Evolutionary conservation across 2,888 invertebrate genomes (phyloP).

Genomic region (Zhengitettix transpicula): DNA sequence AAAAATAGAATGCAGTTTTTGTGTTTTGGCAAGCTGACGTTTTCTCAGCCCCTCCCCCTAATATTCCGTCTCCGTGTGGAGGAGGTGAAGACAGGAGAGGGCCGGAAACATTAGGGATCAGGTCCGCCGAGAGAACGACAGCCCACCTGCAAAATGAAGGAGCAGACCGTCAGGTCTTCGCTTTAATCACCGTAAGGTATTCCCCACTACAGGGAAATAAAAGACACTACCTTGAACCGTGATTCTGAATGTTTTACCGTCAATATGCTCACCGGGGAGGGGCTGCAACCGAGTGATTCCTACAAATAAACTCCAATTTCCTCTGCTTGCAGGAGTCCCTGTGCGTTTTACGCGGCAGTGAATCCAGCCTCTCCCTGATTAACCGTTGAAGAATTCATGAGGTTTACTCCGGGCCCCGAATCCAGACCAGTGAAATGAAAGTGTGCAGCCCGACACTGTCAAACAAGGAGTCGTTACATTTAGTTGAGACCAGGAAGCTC

Average conservation of each 20-base stretch:
- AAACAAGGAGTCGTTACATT: too few species aligned
- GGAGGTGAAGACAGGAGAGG: too few species aligned
- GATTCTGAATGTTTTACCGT: neutral
- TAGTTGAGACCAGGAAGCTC: too few species aligned
- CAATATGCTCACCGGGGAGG: neutral
- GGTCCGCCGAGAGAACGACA: too few species aligned
- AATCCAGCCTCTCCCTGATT: constrained; percentile 20
- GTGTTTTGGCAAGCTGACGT: too few species aligned
- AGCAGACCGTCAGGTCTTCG: too few species aligned
- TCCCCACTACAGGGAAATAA: neutral
- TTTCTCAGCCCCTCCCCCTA: too few species aligned
- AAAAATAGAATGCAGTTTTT: too few species aligned
- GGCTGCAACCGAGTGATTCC: constrained; percentile 28
- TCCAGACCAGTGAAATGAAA: neutral
- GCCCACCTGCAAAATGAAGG: too few species aligned
- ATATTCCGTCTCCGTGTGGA: too few species aligned
- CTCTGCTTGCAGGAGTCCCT: neutral
- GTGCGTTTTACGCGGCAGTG: constrained; percentile 8
- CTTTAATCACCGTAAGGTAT: too few species aligned
- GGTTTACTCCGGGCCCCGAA: constrained; percentile 19
- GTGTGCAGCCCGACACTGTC: neutral
- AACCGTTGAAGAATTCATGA: constrained; percentile 30
- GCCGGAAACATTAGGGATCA: too few species aligned
- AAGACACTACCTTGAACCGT: neutral
- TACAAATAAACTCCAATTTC: constrained; percentile 8